These are phyloP conservation scores for Ophion costatus DNA, from an alignment of 2,888 invertebrate species.

Conservation along the genomic window DNA sequence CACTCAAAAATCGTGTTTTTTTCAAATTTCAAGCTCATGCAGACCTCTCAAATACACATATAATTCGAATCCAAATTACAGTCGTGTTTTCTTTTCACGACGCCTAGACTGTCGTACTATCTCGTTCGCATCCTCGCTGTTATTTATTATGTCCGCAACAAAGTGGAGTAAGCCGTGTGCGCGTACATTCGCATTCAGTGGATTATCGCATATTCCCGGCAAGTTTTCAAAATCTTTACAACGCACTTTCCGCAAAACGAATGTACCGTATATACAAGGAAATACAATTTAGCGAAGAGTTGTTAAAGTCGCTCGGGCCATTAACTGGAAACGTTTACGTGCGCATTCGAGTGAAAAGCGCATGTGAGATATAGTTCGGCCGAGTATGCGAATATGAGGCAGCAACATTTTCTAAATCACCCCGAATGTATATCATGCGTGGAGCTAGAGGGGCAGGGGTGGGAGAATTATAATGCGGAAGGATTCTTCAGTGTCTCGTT, in stretches of 20 bases:
- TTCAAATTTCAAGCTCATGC: too few species aligned
- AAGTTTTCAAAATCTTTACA: too few species aligned
- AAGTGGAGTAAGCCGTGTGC: too few species aligned
- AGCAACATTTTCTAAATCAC: constrained; percentile 4
- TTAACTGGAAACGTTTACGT: constrained; percentile 34
- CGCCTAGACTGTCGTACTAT: too few species aligned
- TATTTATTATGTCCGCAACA: too few species aligned
- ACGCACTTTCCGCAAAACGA: not conserved
- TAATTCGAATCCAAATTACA: too few species aligned
- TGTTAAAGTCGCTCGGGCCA: constrained; percentile 34
- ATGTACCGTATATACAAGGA: not conserved
- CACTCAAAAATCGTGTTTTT: too few species aligned
- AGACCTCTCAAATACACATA: too few species aligned
- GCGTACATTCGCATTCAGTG: too few species aligned
- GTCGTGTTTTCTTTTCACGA: too few species aligned
- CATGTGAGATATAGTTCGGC: constrained; percentile 17
- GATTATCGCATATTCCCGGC: too few species aligned
- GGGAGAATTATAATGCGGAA: constrained; percentile 13
- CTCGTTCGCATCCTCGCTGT: too few species aligned
- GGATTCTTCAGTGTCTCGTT: constrained; percentile 28
- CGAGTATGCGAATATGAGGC: not conserved
- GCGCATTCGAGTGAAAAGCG: constrained; percentile 3
- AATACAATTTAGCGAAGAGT: not conserved
- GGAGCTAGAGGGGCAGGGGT: not conserved
- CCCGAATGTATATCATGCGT: constrained; percentile 16